A percentile compares a stretch with the other conserved stretches of the same genome.
These are phyloP conservation scores for Centroberyx gerrardi DNA, from an alignment of 2,797 vertebrate genomes.

Conservation along the genomic window DNA sequence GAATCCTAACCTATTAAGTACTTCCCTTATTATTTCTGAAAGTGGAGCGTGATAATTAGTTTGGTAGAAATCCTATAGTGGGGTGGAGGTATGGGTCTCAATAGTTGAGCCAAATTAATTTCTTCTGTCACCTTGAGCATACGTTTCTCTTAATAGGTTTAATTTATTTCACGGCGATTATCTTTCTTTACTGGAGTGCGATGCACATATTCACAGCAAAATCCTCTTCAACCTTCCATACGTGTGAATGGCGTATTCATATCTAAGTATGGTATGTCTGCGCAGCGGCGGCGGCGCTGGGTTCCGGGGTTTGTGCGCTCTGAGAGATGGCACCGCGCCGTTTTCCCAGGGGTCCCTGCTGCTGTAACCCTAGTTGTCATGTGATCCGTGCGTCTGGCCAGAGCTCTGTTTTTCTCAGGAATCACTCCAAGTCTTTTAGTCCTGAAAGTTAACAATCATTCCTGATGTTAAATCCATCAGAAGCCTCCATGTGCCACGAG, in stretches of 20 bases:
- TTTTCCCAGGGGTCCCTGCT: conserved; percentile 80
- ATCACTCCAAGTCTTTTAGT: conserved; percentile 78
- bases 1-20: conserved; percentile 85
- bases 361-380: conserved; percentile 73
- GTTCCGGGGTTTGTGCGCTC: conserved; percentile 62
- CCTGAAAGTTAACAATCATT: conserved; percentile 83
- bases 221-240: conserved; percentile 58
- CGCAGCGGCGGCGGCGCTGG: conserved; percentile 54
- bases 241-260: conserved; percentile 62
- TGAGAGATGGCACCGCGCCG: conserved; percentile 74
- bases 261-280: conserved; percentile 68
- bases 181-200: conserved; percentile 70
- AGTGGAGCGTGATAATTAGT: conserved; percentile 86
- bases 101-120: conserved; percentile 87
- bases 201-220: conserved; percentile 71
- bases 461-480: conserved; percentile 87
- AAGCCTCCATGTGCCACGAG: conserved; percentile 82
- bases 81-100: conserved; percentile 82
- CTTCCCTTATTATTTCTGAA: conserved; percentile 86
- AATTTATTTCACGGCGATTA: conserved; percentile 84
- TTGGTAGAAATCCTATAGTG: conserved; percentile 82
- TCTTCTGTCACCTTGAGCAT: conserved; percentile 85
- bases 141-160: conserved; percentile 84
- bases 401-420: conserved; percentile 80
- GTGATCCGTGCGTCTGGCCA: conserved; percentile 80